These are phyloP conservation scores for Trichogramma dendrolimi DNA, from an alignment of 2,888 invertebrate genomes.

Conservation along the genomic window DNA sequence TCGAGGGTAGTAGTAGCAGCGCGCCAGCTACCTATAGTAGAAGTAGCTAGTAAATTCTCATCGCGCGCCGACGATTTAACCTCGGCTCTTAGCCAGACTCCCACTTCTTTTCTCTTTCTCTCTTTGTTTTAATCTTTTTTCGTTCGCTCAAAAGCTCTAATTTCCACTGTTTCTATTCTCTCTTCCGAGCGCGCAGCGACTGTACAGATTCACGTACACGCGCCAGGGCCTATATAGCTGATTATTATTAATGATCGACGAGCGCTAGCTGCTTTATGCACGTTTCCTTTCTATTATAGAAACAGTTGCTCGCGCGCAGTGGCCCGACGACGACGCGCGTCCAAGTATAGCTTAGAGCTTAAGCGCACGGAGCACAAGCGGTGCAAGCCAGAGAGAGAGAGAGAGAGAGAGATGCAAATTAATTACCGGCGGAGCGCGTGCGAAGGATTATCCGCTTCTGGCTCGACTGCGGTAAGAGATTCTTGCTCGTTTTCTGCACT, in stretches of 20 bases:
- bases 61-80: conserved; percentile 35
- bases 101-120: no score
- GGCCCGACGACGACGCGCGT: no score
- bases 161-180: no score
- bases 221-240: conserved; percentile 31
- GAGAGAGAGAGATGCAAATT: conserved; percentile 48
- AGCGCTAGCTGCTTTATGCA: conserved; percentile 31
- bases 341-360: no score
- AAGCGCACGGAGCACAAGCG: no score
- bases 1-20: no score
- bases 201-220: conserved; percentile 36
- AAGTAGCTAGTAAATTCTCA: conserved; percentile 25
- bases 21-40: no score
- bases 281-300: background rate
- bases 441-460: background rate
- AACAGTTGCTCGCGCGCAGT: no score
- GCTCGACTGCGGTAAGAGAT: conserved; percentile 3
- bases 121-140: no score
- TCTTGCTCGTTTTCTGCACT: background rate
- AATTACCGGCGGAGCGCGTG: conserved; percentile 41
- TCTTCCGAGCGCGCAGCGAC: background rate
- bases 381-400: conserved; percentile 22
- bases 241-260: conserved; percentile 46
- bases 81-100: no score
- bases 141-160: no score